These are phyloP conservation scores for Syngnathus scovelli DNA, from an alignment of 2,113 vertebrate genomes.

Conservation along the genomic window DNA sequence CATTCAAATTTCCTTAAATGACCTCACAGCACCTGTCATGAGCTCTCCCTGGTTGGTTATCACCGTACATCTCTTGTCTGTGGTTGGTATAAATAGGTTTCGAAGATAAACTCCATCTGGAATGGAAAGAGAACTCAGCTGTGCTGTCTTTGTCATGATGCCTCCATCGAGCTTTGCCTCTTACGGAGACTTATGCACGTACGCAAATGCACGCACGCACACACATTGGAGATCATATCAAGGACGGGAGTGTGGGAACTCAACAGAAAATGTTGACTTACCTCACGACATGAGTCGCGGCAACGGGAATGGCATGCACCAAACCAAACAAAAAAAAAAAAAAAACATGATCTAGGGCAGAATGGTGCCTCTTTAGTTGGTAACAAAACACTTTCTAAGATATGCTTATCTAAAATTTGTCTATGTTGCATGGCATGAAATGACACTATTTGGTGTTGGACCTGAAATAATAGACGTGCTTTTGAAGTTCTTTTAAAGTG, in stretches of 20 bases:
- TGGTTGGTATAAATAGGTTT: neutral
- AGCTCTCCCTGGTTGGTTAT: neutral
- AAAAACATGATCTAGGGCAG: slow-evolving; percentile 26
- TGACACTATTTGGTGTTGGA: neutral
- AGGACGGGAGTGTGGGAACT: slow-evolving; percentile 51
- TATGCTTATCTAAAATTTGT: slow-evolving; percentile 28
- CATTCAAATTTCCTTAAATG: no score
- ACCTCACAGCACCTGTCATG: neutral
- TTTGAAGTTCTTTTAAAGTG: neutral
- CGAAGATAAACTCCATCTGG: neutral
- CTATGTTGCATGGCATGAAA: neutral
- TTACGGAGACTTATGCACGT: slow-evolving; percentile 11
- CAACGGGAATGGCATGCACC: slow-evolving; percentile 52
- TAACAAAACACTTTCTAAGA: slow-evolving; percentile 37
- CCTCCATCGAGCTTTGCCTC: slow-evolving; percentile 10
- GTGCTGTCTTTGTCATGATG: slow-evolving; percentile 19
- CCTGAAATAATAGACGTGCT: slow-evolving; percentile 4
- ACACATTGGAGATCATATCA: slow-evolving; percentile 59
- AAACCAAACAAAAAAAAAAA: slow-evolving; percentile 44
- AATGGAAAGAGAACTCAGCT: slow-evolving; percentile 12
- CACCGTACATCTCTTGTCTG: slow-evolving; percentile 3
- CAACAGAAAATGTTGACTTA: slow-evolving; percentile 40
- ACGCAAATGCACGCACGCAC: slow-evolving; percentile 2
- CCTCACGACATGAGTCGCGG: slow-evolving; percentile 36
- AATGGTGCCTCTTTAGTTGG: slow-evolving; percentile 22